These are phyloP conservation scores for Actinernus sp. DNA, from an alignment of 92 coral and sea anemone genomes.

Conservation along the genomic window DNA sequence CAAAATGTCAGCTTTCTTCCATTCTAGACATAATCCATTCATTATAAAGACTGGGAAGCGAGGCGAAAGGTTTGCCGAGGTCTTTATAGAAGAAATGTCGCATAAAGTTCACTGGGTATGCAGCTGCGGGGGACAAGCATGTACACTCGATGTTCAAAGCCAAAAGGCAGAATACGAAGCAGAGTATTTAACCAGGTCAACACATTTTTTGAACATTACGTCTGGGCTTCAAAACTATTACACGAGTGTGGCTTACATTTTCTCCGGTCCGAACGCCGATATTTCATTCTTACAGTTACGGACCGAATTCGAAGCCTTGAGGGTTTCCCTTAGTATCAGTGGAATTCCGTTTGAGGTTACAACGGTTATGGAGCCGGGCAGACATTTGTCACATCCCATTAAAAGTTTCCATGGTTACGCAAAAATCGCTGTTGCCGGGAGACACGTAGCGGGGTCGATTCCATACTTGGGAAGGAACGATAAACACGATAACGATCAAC, in stretches of 20 bases:
- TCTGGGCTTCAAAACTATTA: not conserved
- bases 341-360: not conserved
- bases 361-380: no score
- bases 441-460: no score
- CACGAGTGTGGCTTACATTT: conserved; percentile 57
- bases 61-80: conserved; percentile 33
- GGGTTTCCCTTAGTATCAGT: conserved; percentile 7
- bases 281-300: conserved; percentile 3
- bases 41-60: not conserved
- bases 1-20: conserved; percentile 87
- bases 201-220: conserved; percentile 75
- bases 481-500: no score
- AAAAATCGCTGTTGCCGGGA: no score
- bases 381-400: no score
- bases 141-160: conserved; percentile 18
- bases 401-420: no score
- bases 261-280: conserved; percentile 39
- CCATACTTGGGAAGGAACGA: no score
- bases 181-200: conserved; percentile 39
- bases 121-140: conserved; percentile 9
- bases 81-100: conserved; percentile 13
- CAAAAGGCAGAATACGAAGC: conserved; percentile 25
- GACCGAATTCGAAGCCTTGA: not conserved
- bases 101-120: conserved; percentile 45
- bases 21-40: conserved; percentile 66